A percentile compares a stretch with the other conserved stretches of the same genome.
Evolutionary conservation across 1,140 invertebrate genomes (phyloP).

Genomic region (Diplogasteroides magnus): DNA sequence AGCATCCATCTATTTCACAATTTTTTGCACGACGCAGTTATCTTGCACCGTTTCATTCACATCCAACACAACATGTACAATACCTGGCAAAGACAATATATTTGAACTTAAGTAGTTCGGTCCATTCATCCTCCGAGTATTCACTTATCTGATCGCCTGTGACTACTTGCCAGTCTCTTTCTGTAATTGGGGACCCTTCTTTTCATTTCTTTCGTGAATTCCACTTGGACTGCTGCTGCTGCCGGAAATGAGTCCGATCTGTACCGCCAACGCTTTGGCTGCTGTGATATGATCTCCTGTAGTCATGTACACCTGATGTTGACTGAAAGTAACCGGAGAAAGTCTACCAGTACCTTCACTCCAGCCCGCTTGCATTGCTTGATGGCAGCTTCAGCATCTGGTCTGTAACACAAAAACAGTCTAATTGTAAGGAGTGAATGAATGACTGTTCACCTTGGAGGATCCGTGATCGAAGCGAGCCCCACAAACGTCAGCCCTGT

Average conservation of each 20-base stretch:
- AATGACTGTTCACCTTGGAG: slow-evolving; percentile 37
- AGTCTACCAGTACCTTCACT: slow-evolving; percentile 37
- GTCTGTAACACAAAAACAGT: too few species aligned
- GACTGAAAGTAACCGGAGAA: too few species aligned
- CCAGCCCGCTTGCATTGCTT: slow-evolving; percentile 37
- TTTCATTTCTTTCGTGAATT: too few species aligned
- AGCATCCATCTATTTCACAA: too few species aligned
- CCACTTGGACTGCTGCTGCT: too few species aligned
- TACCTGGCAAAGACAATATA: slow-evolving; percentile 35
- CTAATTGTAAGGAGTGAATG: too few species aligned
- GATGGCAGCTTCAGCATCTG: slow-evolving; percentile 42
- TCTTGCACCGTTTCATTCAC: too few species aligned
- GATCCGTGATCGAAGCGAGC: slow-evolving; percentile 51
- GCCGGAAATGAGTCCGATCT: too few species aligned
- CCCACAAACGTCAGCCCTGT: slow-evolving; percentile 40
- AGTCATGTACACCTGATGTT: too few species aligned
- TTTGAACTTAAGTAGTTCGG: slow-evolving; percentile 20
- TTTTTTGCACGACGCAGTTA: too few species aligned
- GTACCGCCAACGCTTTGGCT: slow-evolving; percentile 27
- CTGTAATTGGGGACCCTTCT: too few species aligned
- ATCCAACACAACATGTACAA: too few species aligned
- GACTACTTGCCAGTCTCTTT: slow-evolving; percentile 28
- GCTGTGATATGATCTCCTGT: slow-evolving; percentile 36
- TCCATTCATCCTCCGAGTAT: slow-evolving; percentile 22
- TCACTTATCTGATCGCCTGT: slow-evolving; percentile 24